These are phyloP conservation scores for Sanderia malayensis DNA, from an alignment of 30 jellyfish, hydroid and myxozoan genomes.

Conservation along the genomic window DNA sequence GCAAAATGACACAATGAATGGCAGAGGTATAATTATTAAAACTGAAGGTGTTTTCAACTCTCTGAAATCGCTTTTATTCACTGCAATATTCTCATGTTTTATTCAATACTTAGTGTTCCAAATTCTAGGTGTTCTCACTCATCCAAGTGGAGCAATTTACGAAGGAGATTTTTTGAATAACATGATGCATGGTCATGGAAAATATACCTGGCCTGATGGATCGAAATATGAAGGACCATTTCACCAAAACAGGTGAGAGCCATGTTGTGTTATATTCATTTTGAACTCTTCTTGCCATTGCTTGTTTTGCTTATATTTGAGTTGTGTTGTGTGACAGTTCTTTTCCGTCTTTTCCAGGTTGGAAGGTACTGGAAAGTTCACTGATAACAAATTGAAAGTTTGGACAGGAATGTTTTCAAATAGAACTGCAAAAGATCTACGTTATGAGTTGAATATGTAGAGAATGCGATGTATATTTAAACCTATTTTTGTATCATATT, in stretches of 20 bases:
- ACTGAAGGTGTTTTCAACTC: neutral
- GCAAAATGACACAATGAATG: slow-evolving; percentile 68
- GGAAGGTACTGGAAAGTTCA: slow-evolving; percentile 50
- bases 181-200: slow-evolving; percentile 83
- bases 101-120: too few relatives aligned
- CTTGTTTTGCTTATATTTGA: too few relatives aligned
- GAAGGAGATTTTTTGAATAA: slow-evolving; percentile 70
- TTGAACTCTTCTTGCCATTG: too few relatives aligned
- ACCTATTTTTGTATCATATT: too few relatives aligned
- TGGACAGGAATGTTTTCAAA: slow-evolving; percentile 56
- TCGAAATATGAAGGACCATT: slow-evolving; percentile 72
- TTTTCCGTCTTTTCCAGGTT: slow-evolving; percentile 16
- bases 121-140: slow-evolving; percentile 41
- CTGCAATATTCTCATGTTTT: too few relatives aligned
- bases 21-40: slow-evolving; percentile 34
- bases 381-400: slow-evolving; percentile 20
- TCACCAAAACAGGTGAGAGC: slow-evolving; percentile 55
- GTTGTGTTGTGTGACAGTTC: too few relatives aligned
- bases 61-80: too few relatives aligned
- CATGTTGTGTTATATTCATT: neutral
- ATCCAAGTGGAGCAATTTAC: slow-evolving; percentile 65
- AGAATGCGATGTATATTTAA: too few relatives aligned
- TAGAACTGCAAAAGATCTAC: slow-evolving; percentile 48
- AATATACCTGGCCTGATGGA: slow-evolving; percentile 65
- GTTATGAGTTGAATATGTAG: slow-evolving; percentile 41